A percentile compares a stretch with the other conserved stretches of the same genome.
These are phyloP conservation scores for Hartigia nigra DNA, from an alignment of 2,888 invertebrate species.

Conservation along the genomic window DNA sequence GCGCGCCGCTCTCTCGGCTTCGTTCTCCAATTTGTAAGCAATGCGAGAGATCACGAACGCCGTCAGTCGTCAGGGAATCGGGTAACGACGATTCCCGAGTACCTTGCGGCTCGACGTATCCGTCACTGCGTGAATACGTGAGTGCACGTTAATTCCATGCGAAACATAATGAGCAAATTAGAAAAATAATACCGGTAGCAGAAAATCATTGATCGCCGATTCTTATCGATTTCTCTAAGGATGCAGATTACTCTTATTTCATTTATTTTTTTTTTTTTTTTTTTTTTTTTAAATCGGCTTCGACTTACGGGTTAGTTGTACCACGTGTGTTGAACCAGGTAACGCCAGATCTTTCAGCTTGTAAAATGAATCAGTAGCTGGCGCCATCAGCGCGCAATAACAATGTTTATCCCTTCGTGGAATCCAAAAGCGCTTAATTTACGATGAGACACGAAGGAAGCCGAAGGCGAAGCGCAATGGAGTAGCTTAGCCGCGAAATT, in stretches of 20 bases:
- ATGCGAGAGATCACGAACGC: neutral
- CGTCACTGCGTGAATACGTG: neutral
- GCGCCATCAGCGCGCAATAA: too few species aligned
- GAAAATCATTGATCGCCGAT: neutral
- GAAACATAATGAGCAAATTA: neutral
- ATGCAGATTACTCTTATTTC: too few species aligned
- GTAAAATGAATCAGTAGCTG: too few species aligned
- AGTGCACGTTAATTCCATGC: neutral
- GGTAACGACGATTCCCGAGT: neutral
- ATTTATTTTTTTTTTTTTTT: too few species aligned
- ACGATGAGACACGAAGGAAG: neutral
- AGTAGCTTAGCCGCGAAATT: neutral
- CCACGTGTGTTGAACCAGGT: neutral
- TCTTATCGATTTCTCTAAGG: too few species aligned
- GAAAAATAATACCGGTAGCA: neutral
- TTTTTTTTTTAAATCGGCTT: too few species aligned
- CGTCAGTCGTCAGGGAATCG: neutral
- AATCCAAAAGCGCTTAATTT: neutral
- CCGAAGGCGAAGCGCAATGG: neutral
- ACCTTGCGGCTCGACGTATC: neutral
- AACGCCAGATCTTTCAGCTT: too few species aligned
- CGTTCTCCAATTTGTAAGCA: neutral
- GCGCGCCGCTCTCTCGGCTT: neutral
- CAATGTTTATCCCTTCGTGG: neutral
- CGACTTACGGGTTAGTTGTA: neutral